Evolutionary conservation across 2,888 invertebrate species (phyloP), one percentile per base, ranked within the genome.

Genomic region (Cryptocephalus moraei): DNA sequence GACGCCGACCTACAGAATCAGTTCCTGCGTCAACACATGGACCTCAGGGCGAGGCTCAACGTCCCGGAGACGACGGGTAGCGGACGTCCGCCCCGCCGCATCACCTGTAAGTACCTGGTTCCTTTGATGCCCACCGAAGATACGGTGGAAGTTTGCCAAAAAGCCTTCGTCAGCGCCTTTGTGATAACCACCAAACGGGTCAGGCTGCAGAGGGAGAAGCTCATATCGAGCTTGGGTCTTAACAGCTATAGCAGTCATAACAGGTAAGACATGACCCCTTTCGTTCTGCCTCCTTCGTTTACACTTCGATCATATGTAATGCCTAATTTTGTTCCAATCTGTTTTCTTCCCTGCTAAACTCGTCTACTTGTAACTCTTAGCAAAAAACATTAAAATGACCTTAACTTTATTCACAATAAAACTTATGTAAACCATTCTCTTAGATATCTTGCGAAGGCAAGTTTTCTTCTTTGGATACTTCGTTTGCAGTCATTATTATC

Each of bases 171-270:
- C 57, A 74, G 74, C 61, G 71, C 75, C 33, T 76, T 74, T 60
- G 73, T 74, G 39, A 74, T 76, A 56, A 75, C 75, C 39, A 76
- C 76, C 48, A 76, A 76, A 60, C 61, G 75, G 47, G 74, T 76
- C 11, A 62, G 75, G 45, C 60, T 74, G 34, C 74, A 74, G 56
- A 62, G 75, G 39, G 75, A 75, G 55, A 73, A 73, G 59, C 66
- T 75, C 32, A 74, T 75, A 49, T 67, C 71, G 49, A 69, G 69
- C 50, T 56, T 72, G 52, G 72, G 71, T 8, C 56, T 71, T 47
- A 72, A 71, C 56, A 69, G 69, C 50, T 72, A 71, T 57, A 66
- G 69, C 53, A 68, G 69, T 55, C 68, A 69, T 49, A 64, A 64
- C 46, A 61, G 65, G 56, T 59, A 50, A 41, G 49, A 33, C 3